Evolutionary conservation across 53 echinoderm and acorn worm genomes (phyloP).

Genomic region (Antedon mediterranea): DNA sequence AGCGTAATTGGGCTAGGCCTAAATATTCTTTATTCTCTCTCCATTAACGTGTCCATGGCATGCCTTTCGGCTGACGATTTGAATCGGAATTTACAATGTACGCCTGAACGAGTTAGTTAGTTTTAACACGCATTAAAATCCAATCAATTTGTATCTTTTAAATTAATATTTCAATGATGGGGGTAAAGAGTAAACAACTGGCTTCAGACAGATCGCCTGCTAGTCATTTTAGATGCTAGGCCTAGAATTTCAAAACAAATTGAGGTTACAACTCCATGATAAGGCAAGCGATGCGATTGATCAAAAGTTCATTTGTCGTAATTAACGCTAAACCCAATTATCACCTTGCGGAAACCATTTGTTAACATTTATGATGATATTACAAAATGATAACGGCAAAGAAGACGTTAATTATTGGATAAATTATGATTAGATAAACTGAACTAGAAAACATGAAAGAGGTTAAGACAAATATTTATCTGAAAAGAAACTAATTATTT

Average conservation of each 20-base stretch:
- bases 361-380: too few relatives aligned
- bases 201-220: background rate
- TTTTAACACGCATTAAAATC: background rate
- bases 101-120: background rate
- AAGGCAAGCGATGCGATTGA: too few relatives aligned
- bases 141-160: background rate
- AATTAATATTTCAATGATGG: background rate
- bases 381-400: too few relatives aligned
- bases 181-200: background rate
- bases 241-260: background rate
- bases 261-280: background rate
- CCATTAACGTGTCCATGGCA: background rate
- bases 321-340: too few relatives aligned
- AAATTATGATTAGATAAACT: too few relatives aligned
- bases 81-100: background rate
- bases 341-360: too few relatives aligned
- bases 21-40: background rate
- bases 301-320: too few relatives aligned
- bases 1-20: background rate
- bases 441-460: too few relatives aligned
- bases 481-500: too few relatives aligned
- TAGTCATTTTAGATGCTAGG: background rate
- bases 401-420: too few relatives aligned
- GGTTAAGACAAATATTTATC: too few relatives aligned
- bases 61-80: background rate